Evolutionary conservation across 1,140 invertebrate species (phyloP).

Genomic region (Cepaea nemoralis): DNA sequence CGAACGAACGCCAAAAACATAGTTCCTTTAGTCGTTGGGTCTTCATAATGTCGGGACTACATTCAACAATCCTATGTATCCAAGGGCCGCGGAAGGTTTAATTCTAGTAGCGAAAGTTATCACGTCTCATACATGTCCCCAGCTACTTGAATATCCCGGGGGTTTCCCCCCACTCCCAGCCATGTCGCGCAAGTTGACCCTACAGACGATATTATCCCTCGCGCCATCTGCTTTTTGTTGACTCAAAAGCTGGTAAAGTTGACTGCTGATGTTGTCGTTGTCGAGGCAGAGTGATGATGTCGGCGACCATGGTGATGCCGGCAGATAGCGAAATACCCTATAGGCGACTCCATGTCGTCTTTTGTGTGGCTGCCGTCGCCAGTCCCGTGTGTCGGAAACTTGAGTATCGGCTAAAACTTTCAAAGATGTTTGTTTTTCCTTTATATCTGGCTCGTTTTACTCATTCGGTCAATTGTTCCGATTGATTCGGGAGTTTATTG

Average conservation of each 20-base stretch:
- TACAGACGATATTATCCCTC: background rate
- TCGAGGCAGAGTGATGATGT: background rate
- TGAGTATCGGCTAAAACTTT: background rate
- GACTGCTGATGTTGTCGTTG: background rate
- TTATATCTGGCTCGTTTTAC: constrained; percentile 1
- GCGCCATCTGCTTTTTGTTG: constrained; percentile 12
- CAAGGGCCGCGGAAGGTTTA: no score
- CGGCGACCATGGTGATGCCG: background rate
- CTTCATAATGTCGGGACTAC: no score
- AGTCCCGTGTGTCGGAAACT: background rate
- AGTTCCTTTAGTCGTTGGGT: no score
- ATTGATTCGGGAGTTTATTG: background rate
- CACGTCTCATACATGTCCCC: no score
- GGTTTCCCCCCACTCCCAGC: no score
- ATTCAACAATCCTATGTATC: no score
- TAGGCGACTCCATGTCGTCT: background rate
- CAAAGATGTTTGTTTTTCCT: background rate
- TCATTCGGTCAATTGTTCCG: background rate
- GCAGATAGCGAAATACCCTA: background rate
- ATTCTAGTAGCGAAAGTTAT: no score
- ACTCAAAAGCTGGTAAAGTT: background rate
- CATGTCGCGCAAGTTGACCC: background rate
- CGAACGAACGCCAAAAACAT: no score
- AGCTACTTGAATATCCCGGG: no score
- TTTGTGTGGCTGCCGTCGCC: background rate